phyloP scores from a whole-genome alignment of 2,113 vertebrate species.

The Australoheros scitulus region DNA sequence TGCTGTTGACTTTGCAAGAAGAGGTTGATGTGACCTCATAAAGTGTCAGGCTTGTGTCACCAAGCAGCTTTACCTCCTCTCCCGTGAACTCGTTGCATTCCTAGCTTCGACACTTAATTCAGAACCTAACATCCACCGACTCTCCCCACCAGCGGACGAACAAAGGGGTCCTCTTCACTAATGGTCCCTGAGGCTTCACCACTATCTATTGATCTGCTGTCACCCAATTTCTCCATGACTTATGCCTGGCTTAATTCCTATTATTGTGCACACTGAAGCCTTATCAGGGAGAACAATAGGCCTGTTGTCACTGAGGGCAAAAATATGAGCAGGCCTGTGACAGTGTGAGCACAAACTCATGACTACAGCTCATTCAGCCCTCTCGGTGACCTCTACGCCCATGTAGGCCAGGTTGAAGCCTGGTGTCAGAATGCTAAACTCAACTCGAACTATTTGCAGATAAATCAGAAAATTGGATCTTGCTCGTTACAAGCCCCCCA shows the following conservation, averaged over 20 bases:
- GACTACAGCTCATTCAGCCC: constrained; percentile 68
- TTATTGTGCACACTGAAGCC: constrained; percentile 76
- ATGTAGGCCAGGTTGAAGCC: constrained; percentile 25
- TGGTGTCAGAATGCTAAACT: constrained; percentile 54
- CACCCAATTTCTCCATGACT: constrained; percentile 77
- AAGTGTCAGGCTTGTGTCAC: constrained; percentile 20
- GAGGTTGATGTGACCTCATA: constrained; percentile 8
- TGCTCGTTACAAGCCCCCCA: constrained; percentile 50
- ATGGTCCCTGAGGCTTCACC: constrained; percentile 69
- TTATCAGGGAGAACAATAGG: constrained; percentile 76
- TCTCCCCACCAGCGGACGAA: constrained; percentile 61
- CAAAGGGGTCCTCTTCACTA: constrained; percentile 75
- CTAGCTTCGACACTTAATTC: constrained; percentile 56
- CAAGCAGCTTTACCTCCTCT: not conserved
- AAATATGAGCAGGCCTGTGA: constrained; percentile 69
- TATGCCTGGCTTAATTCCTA: constrained; percentile 77
- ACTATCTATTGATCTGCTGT: constrained; percentile 79
- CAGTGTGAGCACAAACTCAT: constrained; percentile 69
- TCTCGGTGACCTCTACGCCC: constrained; percentile 69
- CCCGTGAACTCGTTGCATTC: constrained; percentile 30
- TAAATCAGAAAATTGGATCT: constrained; percentile 81
- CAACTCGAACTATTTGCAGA: constrained; percentile 57
- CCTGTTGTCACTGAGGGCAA: constrained; percentile 70
- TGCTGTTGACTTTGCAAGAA: not conserved
- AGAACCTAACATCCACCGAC: constrained; percentile 35